These are phyloP conservation scores for Synergus gifuensis DNA, from an alignment of 2,888 invertebrate species.

Conservation along the genomic window DNA sequence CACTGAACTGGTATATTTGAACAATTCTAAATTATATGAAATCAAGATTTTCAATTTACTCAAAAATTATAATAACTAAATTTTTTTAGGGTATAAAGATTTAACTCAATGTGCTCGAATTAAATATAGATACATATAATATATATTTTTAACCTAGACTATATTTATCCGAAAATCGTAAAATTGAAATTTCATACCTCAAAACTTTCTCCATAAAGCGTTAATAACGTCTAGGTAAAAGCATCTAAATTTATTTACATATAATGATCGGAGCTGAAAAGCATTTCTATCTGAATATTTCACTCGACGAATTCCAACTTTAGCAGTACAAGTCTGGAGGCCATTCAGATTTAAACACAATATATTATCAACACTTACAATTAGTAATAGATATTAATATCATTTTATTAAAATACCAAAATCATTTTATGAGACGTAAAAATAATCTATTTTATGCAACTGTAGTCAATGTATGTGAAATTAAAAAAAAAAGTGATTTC, in stretches of 20 bases:
- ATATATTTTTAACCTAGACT: too few species aligned
- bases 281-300: neutral
- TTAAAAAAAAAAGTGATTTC: neutral
- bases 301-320: neutral
- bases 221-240: neutral
- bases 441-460: neutral
- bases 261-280: neutral
- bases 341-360: neutral
- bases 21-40: neutral
- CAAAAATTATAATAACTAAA: neutral
- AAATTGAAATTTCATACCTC: neutral
- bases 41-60: neutral
- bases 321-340: neutral
- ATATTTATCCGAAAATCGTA: neutral
- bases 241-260: neutral
- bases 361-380: neutral
- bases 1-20: neutral
- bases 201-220: neutral
- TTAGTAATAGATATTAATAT: too few species aligned
- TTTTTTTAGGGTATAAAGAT: too few species aligned
- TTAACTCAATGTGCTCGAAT: too few species aligned
- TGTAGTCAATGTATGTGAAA: neutral
- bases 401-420: neutral
- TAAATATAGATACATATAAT: too few species aligned
- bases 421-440: neutral